Percentiles rank a stretch among this genome's conserved stretches.
Conservation (phyloP, 2,113 vertebrate species). For the Andinoacara biseriatus region DNA sequence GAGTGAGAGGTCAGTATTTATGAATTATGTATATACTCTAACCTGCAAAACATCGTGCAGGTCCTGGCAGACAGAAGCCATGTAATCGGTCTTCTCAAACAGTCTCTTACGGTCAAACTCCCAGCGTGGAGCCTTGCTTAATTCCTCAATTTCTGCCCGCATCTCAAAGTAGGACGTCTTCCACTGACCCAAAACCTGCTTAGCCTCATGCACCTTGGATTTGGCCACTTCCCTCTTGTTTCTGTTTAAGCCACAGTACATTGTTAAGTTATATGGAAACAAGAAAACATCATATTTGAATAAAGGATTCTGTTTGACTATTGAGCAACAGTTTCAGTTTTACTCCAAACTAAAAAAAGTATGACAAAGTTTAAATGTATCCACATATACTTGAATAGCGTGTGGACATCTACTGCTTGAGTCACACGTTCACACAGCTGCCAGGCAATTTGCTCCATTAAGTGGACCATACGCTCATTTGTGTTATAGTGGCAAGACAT, state of each 20-base stretch:
- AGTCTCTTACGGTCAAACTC: conserved; percentile 92
- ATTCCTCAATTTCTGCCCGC: conserved; percentile 87
- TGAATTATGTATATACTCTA: neutral
- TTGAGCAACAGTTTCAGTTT: neutral
- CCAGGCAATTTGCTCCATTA: conserved; percentile 94
- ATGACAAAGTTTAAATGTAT: neutral
- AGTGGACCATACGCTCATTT: conserved; percentile 86
- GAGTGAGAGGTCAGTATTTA: neutral
- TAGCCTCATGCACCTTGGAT: conserved; percentile 82
- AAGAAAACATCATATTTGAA: neutral
- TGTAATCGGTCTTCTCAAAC: conserved; percentile 92
- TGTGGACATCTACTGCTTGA: conserved; percentile 79
- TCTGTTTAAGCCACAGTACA: conserved; percentile 70
- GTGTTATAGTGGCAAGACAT: conserved; percentile 90
- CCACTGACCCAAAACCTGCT: conserved; percentile 85
- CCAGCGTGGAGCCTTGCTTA: conserved; percentile 85
- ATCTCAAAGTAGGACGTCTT: conserved; percentile 87
- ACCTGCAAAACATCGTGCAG: conserved; percentile 88
- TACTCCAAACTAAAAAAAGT: neutral
- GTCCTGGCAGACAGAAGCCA: conserved; percentile 89
- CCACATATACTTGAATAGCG: conserved; percentile 85
- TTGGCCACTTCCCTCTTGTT: conserved; percentile 81
- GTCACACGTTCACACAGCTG: conserved; percentile 85
- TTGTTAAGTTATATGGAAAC: neutral
- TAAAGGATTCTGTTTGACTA: neutral